Evolutionary conservation across 1,140 invertebrate species (phyloP), one percentile per base, ranked within the genome.

Genomic region (Rhizoglyphus robini): DNA sequence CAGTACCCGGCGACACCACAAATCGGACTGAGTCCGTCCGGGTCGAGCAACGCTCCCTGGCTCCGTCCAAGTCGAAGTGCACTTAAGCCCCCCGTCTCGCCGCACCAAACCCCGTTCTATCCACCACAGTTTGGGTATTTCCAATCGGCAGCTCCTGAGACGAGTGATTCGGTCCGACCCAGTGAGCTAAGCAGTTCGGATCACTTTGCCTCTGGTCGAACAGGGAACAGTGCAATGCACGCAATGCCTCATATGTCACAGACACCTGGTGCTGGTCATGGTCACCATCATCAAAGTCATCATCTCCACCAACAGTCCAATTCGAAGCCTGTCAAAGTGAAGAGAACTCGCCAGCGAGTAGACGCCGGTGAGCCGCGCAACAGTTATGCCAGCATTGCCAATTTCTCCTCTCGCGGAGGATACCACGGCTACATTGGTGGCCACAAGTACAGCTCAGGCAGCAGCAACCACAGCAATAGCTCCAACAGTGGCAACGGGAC

Each of bases 341-440:
- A 88, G 81, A 84, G 87, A 81, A 86, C 86, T 80, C 85, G 88
- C 84, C 88, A 90, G 83, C 85, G 88, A 81, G 88, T 90, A 80
- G 88, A 91, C 85, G 88, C 88, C 81, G 88, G 88, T 74, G 88
- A 90, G 82, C 88, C 88, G 77, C 84, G 88, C 79, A 90, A 90
- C 83, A 87, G 85, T 76, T 90, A 90, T 81, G 88, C 87, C 71
- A 87, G 86, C 76, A 88, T 88, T 74, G 86, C 86, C 77, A 87
- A 86, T 77, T 86, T 86, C 75, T 85, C 85, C 81, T 68, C 67
- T 31, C 46, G 63, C 13, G 63, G 63, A 23, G 63, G 63, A 27
- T 64, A 64, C 27, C 63, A 48, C 46, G 46, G 46, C 41, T 48
- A 64, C 27, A 34, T 34, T 32, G 11, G n/a, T 23, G 31, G 29